A percentile compares a stretch with the other conserved stretches of the same genome.
These are phyloP conservation scores for Dryocosmus kuriphilus DNA, from an alignment of 2,888 invertebrate genomes.

Conservation along the genomic window DNA sequence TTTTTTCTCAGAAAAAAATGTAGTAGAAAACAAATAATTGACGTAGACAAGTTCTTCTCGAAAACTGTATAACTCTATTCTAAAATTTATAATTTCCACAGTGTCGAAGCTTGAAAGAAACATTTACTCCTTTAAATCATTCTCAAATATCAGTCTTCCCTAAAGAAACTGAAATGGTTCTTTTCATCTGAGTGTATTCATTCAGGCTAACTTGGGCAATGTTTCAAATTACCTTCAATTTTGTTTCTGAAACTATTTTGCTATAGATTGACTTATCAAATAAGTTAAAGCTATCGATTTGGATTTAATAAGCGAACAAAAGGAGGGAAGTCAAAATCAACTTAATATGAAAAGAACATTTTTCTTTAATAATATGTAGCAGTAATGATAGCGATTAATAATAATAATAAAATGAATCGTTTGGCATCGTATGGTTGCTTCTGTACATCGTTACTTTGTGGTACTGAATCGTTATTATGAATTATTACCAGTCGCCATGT, in stretches of 20 bases:
- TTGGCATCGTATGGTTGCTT: conserved; percentile 74
- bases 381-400: conserved; percentile 60
- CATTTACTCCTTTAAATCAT: conserved; percentile 1
- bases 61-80: background rate
- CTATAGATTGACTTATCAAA: background rate
- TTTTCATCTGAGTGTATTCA: background rate
- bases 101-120: conserved; percentile 16
- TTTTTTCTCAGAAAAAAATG: conserved; percentile 27
- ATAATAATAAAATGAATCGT: conserved; percentile 73
- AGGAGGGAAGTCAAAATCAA: conserved; percentile 53
- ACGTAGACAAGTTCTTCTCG: background rate
- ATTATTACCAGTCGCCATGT: conserved; percentile 54
- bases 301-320: conserved; percentile 20
- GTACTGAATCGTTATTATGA: conserved; percentile 54
- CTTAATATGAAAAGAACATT: conserved; percentile 64
- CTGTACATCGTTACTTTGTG: conserved; percentile 69
- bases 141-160: background rate
- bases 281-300: background rate
- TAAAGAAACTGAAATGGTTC: background rate
- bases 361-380: conserved; percentile 63
- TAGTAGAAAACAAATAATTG: conserved; percentile 39
- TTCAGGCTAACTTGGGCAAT: background rate
- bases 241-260: background rate
- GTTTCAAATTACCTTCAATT: background rate
- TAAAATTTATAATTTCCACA: background rate